Evolutionary conservation across 2,113 vertebrate species (phyloP).

Genomic region (Dendrocopos noguchii): DNA sequence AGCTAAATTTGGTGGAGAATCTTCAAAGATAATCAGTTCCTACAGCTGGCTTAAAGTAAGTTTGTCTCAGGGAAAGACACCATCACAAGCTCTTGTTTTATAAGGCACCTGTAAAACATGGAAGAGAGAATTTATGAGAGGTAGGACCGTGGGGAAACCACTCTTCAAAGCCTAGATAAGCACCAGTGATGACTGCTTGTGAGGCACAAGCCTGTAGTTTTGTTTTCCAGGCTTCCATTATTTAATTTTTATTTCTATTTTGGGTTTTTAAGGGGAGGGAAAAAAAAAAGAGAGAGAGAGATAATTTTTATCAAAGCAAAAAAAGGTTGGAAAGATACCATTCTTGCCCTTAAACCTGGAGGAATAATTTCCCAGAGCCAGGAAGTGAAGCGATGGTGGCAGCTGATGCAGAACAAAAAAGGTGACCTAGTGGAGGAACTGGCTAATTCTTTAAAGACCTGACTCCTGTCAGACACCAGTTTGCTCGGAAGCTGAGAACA

Average conservation of each 20-base stretch:
- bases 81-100: background rate
- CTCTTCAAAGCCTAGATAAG: background rate
- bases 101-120: background rate
- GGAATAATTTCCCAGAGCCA: background rate
- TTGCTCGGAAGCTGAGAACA: background rate
- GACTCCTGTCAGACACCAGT: background rate
- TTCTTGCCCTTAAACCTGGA: background rate
- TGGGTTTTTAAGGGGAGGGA: background rate
- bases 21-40: background rate
- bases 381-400: background rate
- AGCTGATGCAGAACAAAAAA: background rate
- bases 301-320: background rate
- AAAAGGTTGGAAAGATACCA: background rate
- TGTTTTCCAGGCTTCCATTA: background rate
- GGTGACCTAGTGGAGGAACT: background rate
- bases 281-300: background rate
- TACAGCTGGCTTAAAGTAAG: background rate
- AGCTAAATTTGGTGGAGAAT: background rate
- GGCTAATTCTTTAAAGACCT: background rate
- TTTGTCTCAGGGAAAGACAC: background rate
- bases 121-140: background rate
- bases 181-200: background rate
- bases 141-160: background rate
- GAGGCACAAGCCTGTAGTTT: background rate
- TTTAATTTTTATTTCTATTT: background rate